Conservation (phyloP, 2,113 vertebrate species). For the Perognathus longimembris region DNA sequence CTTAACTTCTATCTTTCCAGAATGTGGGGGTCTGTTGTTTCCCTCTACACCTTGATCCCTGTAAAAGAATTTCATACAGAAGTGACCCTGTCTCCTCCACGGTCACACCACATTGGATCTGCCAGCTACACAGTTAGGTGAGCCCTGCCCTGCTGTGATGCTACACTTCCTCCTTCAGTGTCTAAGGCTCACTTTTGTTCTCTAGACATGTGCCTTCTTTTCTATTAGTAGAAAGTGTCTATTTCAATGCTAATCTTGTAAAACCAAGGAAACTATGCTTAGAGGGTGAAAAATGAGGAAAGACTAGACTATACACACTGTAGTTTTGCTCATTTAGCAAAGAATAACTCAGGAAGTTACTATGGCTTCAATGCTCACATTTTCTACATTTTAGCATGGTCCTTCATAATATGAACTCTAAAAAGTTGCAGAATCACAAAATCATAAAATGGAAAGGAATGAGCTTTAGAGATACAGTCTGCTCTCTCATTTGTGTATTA, state of each 20-base stretch:
- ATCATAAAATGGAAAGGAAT: background rate
- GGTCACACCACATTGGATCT: background rate
- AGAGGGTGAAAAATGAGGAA: background rate
- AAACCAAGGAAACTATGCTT: conserved; percentile 42
- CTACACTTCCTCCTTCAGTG: background rate
- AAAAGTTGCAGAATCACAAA: background rate
- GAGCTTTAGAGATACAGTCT: background rate
- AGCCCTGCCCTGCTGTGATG: background rate
- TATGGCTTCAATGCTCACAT: background rate
- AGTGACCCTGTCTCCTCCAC: background rate
- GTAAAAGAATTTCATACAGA: background rate
- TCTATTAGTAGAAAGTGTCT: conserved; percentile 17
- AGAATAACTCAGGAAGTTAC: conserved; percentile 9
- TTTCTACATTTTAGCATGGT: background rate
- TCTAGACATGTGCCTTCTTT: conserved; percentile 1
- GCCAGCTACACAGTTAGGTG: background rate
- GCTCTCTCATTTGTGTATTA: background rate
- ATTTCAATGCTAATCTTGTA: conserved; percentile 28
- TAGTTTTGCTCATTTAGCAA: conserved; percentile 34
- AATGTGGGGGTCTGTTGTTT: background rate
- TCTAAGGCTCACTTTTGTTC: background rate
- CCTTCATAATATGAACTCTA: background rate
- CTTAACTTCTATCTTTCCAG: conserved; percentile 4
- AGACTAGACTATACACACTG: background rate
- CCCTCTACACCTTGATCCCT: background rate